These are phyloP conservation scores for Orchestia grillus DNA, from an alignment of 1,140 invertebrate species.

Conservation along the genomic window DNA sequence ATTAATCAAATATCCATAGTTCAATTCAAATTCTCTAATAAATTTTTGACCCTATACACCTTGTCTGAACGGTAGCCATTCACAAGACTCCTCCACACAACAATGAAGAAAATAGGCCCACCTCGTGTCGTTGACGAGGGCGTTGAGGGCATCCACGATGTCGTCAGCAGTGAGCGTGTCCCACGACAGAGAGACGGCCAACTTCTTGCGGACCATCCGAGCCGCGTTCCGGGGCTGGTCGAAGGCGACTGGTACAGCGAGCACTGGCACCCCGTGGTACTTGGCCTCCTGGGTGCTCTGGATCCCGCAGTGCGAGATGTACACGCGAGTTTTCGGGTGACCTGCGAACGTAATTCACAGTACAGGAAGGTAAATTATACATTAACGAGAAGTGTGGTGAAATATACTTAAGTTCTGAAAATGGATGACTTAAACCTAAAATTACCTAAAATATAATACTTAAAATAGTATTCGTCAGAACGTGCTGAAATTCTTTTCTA, in stretches of 20 bases:
- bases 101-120: not conserved
- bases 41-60: too few species aligned
- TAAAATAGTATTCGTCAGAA: too few species aligned
- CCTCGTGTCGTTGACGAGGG: conserved; percentile 48
- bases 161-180: conserved; percentile 65
- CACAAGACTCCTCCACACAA: too few species aligned
- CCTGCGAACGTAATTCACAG: conserved; percentile 60
- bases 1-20: too few species aligned
- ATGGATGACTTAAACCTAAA: not conserved
- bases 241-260: conserved; percentile 72
- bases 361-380: not conserved
- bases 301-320: conserved; percentile 73
- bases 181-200: conserved; percentile 66
- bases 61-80: too few species aligned
- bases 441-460: not conserved
- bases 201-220: conserved; percentile 64
- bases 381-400: not conserved
- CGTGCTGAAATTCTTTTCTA: too few species aligned
- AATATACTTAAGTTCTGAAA: not conserved
- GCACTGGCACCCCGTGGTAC: conserved; percentile 72
- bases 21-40: too few species aligned
- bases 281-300: conserved; percentile 73
- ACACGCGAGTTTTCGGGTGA: conserved; percentile 70
- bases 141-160: conserved; percentile 23
- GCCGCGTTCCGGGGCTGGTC: conserved; percentile 70